phyloP scores from a whole-genome alignment of 2,888 invertebrate genomes.

The Lycia hirtaria region DNA sequence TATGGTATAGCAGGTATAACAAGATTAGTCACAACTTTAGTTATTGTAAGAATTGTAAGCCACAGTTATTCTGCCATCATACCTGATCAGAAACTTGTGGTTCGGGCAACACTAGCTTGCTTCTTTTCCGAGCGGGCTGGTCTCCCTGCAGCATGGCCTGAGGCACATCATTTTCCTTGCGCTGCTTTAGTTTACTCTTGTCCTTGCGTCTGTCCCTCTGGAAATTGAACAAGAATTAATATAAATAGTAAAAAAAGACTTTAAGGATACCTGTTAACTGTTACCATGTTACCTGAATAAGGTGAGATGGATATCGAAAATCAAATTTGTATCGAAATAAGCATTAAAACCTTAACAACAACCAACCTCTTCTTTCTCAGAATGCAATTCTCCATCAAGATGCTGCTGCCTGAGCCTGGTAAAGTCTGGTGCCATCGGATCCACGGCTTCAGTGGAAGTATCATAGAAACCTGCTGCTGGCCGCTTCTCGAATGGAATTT shows the following conservation, averaged over 20 bases:
- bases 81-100: conserved; percentile 98
- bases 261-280: no score
- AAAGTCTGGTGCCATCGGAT: conserved; percentile 96
- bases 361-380: conserved; percentile 93
- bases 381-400: conserved; percentile 95
- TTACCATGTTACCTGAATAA: no score
- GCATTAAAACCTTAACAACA: no score
- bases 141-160: conserved; percentile 94
- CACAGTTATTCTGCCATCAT: background rate
- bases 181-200: conserved; percentile 96
- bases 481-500: conserved; percentile 98
- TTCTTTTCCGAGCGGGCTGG: conserved; percentile 96
- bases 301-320: no score
- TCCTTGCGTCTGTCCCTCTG: conserved; percentile 96
- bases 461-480: conserved; percentile 98
- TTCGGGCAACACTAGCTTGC: conserved; percentile 97
- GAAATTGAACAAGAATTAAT: conserved; percentile 52
- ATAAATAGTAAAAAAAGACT: no score
- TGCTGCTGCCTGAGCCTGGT: conserved; percentile 95
- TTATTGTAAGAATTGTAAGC: background rate
- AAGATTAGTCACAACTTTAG: no score
- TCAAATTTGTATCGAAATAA: no score
- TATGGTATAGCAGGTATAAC: no score
- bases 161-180: conserved; percentile 98
- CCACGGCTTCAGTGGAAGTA: conserved; percentile 94